Evolutionary conservation across 2,888 invertebrate species (phyloP), one percentile per base, ranked within the genome.

Genomic region (Ichneumon xanthorius): DNA sequence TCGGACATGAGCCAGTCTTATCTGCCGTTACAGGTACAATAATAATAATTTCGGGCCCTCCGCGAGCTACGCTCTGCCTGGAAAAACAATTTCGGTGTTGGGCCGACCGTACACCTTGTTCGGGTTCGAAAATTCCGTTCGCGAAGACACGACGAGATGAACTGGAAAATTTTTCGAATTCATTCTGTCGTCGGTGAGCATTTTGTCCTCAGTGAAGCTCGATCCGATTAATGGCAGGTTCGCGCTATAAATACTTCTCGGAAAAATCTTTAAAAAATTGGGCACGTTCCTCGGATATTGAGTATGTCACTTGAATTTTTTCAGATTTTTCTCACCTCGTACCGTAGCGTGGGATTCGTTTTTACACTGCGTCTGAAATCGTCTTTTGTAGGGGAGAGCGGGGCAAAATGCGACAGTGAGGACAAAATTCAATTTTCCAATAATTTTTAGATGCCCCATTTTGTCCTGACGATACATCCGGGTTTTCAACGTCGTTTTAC

Each of bases 1-100:
- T 81, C 68, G 30, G 82, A 80, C 61, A 76, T 37, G 76, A 55
- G 77, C 79, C 77, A 85, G 75, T 3, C 76, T 83, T 82, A 87
- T 88, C 83, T 84, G 83, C 70, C 80, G 80, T 86, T 87, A 85
- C 86, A 88, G 84, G 82, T 87, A 86, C 82, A 87, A 87, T 86
- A 88, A 87, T 86, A 88, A 87, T 55, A 63, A 85, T 45, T 26
- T 61, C 61, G 53, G 67, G 26, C 37, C 26, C 55, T 71, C 55
- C 11, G 79, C 45, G n/a, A 48, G n/a, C 67, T 40, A 55, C 61
- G 45, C 53, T 73, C 84, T 58, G 87, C 82, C 85, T 87, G 86
- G 84, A 84, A 87, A 37, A 37, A 37, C 4, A 45, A 45, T 45
- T 45, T 45, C 45, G 45, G 3, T 40, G 7, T 14, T 80, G 84